Base-by-base conservation (phyloP, 2,113 vertebrate genomes). In the Aspidoscelis tigris region DNA sequence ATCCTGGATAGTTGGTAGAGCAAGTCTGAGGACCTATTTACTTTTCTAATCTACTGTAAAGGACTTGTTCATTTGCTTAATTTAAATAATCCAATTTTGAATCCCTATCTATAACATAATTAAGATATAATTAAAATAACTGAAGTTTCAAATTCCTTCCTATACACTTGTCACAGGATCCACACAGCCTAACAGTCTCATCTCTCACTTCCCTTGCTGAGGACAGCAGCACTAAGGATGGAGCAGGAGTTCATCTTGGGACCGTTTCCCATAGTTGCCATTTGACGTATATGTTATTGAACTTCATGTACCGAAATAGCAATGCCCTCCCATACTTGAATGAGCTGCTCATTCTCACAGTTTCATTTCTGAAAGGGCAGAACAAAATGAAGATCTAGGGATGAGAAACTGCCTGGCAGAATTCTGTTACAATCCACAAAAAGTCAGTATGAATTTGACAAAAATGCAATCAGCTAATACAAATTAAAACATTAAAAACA, bases 271-370 rank as follows among this genome's bases (percentile, higher is more conserved):
- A 4, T 64, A 71, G 44, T 41, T 83, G 20, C 81, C 65, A 47
- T 24, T 43, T 26, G 39, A 4, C 16, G 2, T 47, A 61, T 64
- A 26, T 83, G 64, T 74, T 77, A 80, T 65, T 22, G 26, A n/a
- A 73, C 5, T 1, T 12, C 44, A 5, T 11, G 2, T 47, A 33
- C 53, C 84, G 61, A 33, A n/a, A 1, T 2, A 18, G 64, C 4
- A 7, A 22, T 22, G 47, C 53, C 21, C 66, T 24, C 76, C 53
- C 66, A 61, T 22, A 58, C 68, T 0, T 26, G 7, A 50, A 43
- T 55, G 16, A 6, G n/a, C 71, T 20, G 50, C 79, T n/a, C 20
- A 43, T 0, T 7, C 0, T 53, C 5, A 55, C 1, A 0, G 0
- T 55, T 43, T 18, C 0, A 44, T 5, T 5, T 47, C 0, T 0